Conservation (phyloP, 2,888 invertebrate species). For the Lithosia quadra region DNA sequence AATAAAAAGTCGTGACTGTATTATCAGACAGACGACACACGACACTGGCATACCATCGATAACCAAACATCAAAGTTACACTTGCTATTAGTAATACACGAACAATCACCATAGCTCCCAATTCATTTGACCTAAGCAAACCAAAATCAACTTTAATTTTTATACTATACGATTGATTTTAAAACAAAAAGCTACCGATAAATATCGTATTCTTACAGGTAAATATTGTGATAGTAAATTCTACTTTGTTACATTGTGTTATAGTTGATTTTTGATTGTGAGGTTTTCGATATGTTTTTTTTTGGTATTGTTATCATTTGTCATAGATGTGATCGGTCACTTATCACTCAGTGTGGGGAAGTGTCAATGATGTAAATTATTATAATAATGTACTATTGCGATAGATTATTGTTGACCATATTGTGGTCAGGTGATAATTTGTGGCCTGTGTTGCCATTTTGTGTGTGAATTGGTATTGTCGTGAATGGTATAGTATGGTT, state of each 20-base stretch:
- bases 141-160: neutral
- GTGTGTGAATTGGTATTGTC: slow-evolving; percentile 26
- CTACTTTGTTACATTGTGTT: rapidly evolving
- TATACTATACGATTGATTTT: slow-evolving; percentile 1
- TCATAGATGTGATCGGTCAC: slow-evolving; percentile 67
- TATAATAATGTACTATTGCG: slow-evolving; percentile 51
- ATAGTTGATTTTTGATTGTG: slow-evolving; percentile 16
- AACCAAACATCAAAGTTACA: slow-evolving; percentile 52
- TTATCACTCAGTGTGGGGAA: slow-evolving; percentile 59
- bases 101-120: slow-evolving; percentile 55
- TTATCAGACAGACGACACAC: slow-evolving; percentile 68
- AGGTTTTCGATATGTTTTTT: slow-evolving; percentile 11
- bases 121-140: neutral
- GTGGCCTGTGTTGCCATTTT: slow-evolving; percentile 16
- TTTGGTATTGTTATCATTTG: slow-evolving; percentile 59
- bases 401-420: slow-evolving; percentile 53
- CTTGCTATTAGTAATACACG: slow-evolving; percentile 62
- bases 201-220: neutral
- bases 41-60: slow-evolving; percentile 61
- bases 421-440: slow-evolving; percentile 29
- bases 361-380: slow-evolving; percentile 50
- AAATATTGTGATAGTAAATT: neutral
- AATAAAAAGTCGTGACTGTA: slow-evolving; percentile 61
- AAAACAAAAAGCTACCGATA: neutral
- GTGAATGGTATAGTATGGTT: slow-evolving; percentile 19